Evolutionary conservation across 2,888 invertebrate genomes (phyloP).

Genomic region (Tiliacea citrago): DNA sequence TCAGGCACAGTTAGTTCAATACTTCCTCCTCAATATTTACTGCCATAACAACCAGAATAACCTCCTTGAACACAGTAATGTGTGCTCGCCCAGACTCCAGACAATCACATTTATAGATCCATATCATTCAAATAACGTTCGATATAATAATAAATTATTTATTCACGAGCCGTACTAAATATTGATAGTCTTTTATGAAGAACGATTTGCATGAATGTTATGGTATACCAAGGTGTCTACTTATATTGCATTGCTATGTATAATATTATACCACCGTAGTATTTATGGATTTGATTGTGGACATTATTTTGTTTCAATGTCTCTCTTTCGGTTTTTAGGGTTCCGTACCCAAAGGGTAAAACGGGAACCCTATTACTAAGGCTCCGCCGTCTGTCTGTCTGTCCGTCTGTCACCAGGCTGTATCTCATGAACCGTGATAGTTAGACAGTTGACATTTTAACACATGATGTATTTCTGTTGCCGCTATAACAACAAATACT

Average conservation of each 20-base stretch:
- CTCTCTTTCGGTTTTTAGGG: too few species aligned
- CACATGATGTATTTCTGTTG: too few species aligned
- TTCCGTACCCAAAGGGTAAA: too few species aligned
- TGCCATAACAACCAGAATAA: constrained; percentile 41
- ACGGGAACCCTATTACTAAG: too few species aligned
- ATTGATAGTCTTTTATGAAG: constrained; percentile 37
- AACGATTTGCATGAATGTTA: constrained; percentile 21
- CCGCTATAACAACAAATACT: too few species aligned
- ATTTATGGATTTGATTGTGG: neutral
- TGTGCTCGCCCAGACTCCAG: constrained; percentile 51
- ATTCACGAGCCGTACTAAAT: constrained; percentile 52
- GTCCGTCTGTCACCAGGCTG: too few species aligned
- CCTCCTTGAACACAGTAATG: constrained; percentile 53
- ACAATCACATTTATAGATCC: constrained; percentile 59
- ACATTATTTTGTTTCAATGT: neutral
- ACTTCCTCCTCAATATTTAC: constrained; percentile 22
- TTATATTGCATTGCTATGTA: neutral
- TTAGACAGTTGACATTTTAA: too few species aligned
- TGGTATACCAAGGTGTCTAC: neutral
- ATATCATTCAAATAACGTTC: constrained; percentile 44
- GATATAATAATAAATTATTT: constrained; percentile 42
- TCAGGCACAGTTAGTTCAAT: constrained; percentile 2
- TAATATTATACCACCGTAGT: neutral
- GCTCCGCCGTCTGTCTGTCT: too few species aligned
- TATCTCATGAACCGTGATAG: too few species aligned